Percentiles rank a stretch among this genome's conserved stretches.
Conservation (phyloP, 2,888 invertebrate genomes). For the Dugesia japonica region DNA sequence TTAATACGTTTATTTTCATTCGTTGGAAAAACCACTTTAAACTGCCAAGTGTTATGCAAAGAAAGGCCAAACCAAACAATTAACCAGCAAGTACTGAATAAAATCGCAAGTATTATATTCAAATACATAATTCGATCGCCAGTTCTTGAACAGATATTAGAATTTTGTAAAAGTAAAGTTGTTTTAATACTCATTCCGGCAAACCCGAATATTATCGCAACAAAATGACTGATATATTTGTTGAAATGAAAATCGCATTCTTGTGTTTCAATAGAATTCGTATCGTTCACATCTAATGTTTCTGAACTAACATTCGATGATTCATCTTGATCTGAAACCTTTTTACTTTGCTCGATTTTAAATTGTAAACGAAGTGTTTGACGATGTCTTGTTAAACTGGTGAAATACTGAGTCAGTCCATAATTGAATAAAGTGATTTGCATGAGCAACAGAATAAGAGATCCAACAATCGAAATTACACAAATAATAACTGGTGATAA, state of each 20-base stretch:
- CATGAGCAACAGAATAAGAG: not conserved
- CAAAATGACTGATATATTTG: not conserved
- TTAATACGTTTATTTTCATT: not conserved
- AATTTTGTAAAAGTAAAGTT: not conserved
- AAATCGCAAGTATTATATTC: not conserved
- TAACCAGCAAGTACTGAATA: constrained; percentile 2
- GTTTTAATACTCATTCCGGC: constrained; percentile 2
- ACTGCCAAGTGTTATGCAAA: not conserved
- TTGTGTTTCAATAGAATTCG: not conserved
- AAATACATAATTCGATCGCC: not conserved
- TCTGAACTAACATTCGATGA: not conserved
- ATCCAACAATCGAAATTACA: not conserved
- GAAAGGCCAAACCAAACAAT: not conserved
- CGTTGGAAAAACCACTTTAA: not conserved
- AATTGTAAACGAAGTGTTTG: not conserved
- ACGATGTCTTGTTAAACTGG: not conserved
- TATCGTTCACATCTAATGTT: not conserved
- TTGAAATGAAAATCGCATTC: not conserved
- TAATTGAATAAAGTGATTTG: not conserved
- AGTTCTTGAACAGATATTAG: not conserved
- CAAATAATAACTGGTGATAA: constrained; percentile 8
- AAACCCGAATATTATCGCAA: not conserved
- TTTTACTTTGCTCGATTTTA: not conserved
- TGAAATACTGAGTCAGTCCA: not conserved
- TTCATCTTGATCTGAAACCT: not conserved